A percentile compares a stretch with the other conserved stretches of the same genome.
Evolutionary conservation across 2,113 vertebrate genomes (phyloP).

Genomic region (Chloropsis cyanopogon): DNA sequence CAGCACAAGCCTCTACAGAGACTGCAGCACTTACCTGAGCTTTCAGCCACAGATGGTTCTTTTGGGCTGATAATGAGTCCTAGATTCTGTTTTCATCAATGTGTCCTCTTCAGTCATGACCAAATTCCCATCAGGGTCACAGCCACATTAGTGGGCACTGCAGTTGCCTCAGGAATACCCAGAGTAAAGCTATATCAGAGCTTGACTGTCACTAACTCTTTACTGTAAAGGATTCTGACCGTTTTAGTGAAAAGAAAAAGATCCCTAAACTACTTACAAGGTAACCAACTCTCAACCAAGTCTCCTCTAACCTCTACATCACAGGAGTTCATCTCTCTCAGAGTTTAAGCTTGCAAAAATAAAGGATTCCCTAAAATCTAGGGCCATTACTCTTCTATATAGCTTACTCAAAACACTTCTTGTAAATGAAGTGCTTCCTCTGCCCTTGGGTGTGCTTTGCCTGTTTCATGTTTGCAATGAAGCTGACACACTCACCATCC

Average conservation of each 20-base stretch:
- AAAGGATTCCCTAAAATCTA: neutral
- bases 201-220: neutral
- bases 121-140: neutral
- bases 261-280: neutral
- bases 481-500: neutral
- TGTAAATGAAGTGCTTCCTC: neutral
- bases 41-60: neutral
- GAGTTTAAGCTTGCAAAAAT: neutral
- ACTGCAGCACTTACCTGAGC: neutral
- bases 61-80: neutral
- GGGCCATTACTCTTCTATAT: neutral
- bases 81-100: neutral
- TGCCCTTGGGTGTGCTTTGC: neutral
- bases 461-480: fast-evolving
- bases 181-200: neutral
- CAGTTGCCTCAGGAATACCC: neutral
- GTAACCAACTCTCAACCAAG: neutral
- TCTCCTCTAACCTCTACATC: neutral
- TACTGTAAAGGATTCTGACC: neutral
- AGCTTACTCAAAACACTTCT: neutral
- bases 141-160: neutral
- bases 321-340: neutral
- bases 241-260: neutral
- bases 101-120: neutral
- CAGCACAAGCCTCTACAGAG: neutral